Evolutionary conservation across 1,140 invertebrate species (phyloP).

Genomic region (Linepithema humile): DNA sequence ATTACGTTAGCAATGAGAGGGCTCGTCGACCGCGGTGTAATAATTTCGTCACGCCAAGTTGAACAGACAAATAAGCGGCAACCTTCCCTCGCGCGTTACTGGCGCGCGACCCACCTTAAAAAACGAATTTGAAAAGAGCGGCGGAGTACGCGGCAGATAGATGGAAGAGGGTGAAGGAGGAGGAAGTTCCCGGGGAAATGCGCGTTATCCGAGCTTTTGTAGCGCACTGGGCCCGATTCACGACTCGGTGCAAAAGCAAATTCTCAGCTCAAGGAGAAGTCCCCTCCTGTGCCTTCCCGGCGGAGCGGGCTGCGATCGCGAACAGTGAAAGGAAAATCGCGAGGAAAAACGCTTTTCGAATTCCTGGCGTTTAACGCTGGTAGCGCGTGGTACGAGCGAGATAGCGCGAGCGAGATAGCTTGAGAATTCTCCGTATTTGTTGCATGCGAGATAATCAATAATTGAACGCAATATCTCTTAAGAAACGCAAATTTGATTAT

Average conservation of each 20-base stretch:
- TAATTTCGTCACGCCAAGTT: slow-evolving; percentile 66
- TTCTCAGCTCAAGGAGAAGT: slow-evolving; percentile 46
- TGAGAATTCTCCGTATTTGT: slow-evolving; percentile 8
- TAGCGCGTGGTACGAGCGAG: neutral
- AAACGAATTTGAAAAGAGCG: slow-evolving; percentile 61
- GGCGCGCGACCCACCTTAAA: slow-evolving; percentile 44
- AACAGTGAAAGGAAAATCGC: slow-evolving; percentile 45
- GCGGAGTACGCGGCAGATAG: neutral
- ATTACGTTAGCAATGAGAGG: slow-evolving; percentile 61
- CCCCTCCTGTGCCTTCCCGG: neutral
- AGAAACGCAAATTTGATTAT: neutral
- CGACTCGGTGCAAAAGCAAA: slow-evolving; percentile 58
- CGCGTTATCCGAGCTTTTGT: slow-evolving; percentile 60
- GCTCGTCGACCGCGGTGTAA: slow-evolving; percentile 32
- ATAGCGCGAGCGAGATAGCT: neutral
- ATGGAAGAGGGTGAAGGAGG: neutral
- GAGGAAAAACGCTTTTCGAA: slow-evolving; percentile 16
- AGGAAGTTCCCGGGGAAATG: slow-evolving; percentile 25
- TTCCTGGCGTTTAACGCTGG: neutral
- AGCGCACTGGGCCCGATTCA: neutral
- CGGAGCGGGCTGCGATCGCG: neutral
- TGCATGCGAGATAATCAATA: neutral
- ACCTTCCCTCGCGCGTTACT: slow-evolving; percentile 36
- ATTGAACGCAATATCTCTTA: neutral
- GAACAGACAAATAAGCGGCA: slow-evolving; percentile 61